Evolutionary conservation across 1,140 invertebrate species (phyloP).

Genomic region (Euborellia annulipes): DNA sequence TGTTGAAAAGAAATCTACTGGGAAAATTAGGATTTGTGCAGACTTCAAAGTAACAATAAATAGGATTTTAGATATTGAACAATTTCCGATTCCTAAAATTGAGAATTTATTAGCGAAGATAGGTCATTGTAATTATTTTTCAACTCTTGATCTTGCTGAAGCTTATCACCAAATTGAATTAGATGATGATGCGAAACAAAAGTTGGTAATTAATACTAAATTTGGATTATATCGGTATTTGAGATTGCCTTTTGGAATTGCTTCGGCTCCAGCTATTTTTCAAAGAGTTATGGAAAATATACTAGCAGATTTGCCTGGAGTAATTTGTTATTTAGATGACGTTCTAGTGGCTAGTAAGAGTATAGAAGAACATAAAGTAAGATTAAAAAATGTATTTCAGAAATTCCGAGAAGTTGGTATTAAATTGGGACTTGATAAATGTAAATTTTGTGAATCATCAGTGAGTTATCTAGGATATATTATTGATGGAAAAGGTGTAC

Average conservation of each 20-base stretch:
- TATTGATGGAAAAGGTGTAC: conserved; percentile 19
- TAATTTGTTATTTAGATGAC: conserved; percentile 23
- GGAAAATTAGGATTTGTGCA: too few species aligned
- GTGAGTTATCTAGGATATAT: conserved; percentile 22
- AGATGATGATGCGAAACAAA: neutral
- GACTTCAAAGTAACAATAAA: too few species aligned
- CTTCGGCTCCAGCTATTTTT: conserved; percentile 24
- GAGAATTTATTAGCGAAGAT: too few species aligned
- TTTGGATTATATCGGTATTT: conserved; percentile 22
- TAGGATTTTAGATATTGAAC: too few species aligned
- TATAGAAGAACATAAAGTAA: conserved; percentile 16
- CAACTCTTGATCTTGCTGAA: too few species aligned
- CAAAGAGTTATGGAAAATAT: conserved; percentile 25
- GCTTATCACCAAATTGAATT: conserved; percentile 10
- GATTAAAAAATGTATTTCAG: conserved; percentile 13
- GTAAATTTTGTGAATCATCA: conserved; percentile 18
- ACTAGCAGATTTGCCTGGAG: conserved; percentile 16
- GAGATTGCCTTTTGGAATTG: conserved; percentile 21
- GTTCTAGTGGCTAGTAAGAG: conserved; percentile 19
- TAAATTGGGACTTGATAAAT: conserved; percentile 15
- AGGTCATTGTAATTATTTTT: too few species aligned
- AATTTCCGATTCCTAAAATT: too few species aligned
- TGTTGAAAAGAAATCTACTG: too few species aligned
- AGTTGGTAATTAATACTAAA: conserved; percentile 12
- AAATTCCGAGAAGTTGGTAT: conserved; percentile 14